Evolutionary conservation across 2,113 vertebrate species (phyloP).

Genomic region (Sarotherodon lohbergeri): DNA sequence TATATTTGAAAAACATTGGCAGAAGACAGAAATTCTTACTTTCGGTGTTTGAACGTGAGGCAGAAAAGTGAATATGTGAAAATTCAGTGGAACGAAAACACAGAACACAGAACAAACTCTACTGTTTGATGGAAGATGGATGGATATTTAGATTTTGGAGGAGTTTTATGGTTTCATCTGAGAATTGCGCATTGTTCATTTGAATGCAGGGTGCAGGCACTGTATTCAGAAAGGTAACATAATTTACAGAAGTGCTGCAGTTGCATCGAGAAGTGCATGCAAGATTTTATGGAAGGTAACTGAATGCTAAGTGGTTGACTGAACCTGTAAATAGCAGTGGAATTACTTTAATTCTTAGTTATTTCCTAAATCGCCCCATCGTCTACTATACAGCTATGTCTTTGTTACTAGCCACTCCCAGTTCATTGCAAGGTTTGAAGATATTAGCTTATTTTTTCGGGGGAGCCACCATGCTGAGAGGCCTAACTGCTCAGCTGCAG

Average conservation of each 20-base stretch:
- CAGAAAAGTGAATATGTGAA: not conserved
- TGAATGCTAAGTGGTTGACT: not conserved
- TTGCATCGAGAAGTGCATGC: not conserved
- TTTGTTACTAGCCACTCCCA: not conserved
- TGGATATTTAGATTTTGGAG: not conserved
- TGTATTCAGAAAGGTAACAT: not conserved
- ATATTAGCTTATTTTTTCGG: not conserved
- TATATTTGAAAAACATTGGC: not conserved
- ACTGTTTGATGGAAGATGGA: not conserved
- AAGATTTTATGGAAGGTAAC: not conserved
- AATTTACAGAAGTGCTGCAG: not conserved
- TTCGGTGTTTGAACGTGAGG: not conserved
- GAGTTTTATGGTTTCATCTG: not conserved
- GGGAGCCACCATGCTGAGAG: not conserved
- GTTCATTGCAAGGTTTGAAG: not conserved
- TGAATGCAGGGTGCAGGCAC: not conserved
- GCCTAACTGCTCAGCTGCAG: not conserved
- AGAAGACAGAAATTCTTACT: not conserved
- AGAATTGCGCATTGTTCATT: not conserved
- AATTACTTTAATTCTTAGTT: not conserved
- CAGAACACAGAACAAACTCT: not conserved
- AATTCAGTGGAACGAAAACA: not conserved
- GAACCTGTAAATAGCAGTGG: not conserved
- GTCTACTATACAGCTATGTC: not conserved
- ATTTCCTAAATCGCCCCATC: not conserved